Conservation (phyloP, 2,113 vertebrate genomes). For the Pseudopodoces humilis region DNA sequence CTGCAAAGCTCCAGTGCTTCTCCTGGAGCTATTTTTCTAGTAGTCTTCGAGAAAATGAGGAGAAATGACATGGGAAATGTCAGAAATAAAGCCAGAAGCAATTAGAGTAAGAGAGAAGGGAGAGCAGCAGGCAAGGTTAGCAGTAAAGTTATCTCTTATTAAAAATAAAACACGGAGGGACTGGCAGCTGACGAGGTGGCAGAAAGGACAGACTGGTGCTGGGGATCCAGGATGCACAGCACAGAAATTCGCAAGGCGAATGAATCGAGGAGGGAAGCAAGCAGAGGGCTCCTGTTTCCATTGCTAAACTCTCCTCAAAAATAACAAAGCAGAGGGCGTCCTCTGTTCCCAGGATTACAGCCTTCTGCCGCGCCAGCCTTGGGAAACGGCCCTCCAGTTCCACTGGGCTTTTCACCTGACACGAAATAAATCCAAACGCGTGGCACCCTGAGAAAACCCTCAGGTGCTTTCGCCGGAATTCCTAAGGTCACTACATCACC, state of each 20-base stretch:
- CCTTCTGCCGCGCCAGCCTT: neutral
- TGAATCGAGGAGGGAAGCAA: neutral
- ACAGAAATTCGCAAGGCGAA: neutral
- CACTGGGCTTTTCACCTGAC: neutral
- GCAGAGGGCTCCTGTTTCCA: neutral
- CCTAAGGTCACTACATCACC: neutral
- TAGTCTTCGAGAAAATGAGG: conserved; percentile 56
- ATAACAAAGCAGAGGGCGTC: conserved; percentile 57
- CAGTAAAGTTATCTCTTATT: conserved; percentile 54
- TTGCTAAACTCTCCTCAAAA: conserved; percentile 41
- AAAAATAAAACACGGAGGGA: conserved; percentile 32
- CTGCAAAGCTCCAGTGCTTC: neutral
- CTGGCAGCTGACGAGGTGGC: conserved; percentile 12
- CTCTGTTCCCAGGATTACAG: conserved; percentile 8
- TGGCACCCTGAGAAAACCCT: neutral
- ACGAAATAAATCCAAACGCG: neutral
- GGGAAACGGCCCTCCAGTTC: neutral
- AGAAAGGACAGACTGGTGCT: neutral
- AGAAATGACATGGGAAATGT: conserved; percentile 67
- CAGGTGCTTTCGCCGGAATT: neutral
- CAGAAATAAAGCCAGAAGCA: conserved; percentile 68
- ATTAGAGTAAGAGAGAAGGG: conserved; percentile 49
- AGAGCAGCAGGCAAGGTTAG: conserved; percentile 55
- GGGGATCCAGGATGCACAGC: neutral
- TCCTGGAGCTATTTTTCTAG: conserved; percentile 48